These are phyloP conservation scores for Drosophila mimetica DNA, from an alignment of 2,888 invertebrate species.

Conservation along the genomic window DNA sequence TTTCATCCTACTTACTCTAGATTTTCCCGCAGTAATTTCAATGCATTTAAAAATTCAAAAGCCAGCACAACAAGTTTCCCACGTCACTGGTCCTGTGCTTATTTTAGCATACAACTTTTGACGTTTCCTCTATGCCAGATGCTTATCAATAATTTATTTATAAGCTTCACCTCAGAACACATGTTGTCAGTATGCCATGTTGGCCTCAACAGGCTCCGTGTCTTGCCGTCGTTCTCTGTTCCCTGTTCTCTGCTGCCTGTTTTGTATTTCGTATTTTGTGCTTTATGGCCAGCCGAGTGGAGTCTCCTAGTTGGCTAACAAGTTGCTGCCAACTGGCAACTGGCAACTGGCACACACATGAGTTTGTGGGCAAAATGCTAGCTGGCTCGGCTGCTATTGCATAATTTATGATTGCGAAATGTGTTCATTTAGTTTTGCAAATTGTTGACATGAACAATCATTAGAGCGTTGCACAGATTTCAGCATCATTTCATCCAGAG, in stretches of 20 bases:
- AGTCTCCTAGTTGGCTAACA: conserved; percentile 73
- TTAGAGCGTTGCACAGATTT: conserved; percentile 71
- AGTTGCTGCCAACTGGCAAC: conserved; percentile 55
- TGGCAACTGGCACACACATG: conserved; percentile 35
- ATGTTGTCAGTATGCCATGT: conserved; percentile 72
- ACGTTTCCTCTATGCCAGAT: conserved; percentile 71
- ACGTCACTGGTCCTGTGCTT: conserved; percentile 49
- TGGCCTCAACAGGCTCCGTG: conserved; percentile 33
- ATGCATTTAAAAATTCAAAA: conserved; percentile 65
- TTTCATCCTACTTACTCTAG: conserved; percentile 28
- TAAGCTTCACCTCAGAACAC: conserved; percentile 78
- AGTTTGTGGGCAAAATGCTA: conserved; percentile 30
- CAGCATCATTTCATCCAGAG: conserved; percentile 61
- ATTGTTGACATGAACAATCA: conserved; percentile 80
- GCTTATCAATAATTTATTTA: conserved; percentile 81
- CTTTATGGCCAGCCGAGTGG: conserved; percentile 39
- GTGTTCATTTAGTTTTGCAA: conserved; percentile 80
- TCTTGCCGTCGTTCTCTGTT: conserved; percentile 20
- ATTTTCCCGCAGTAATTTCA: conserved; percentile 47
- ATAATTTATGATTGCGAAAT: conserved; percentile 77
- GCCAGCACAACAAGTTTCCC: conserved; percentile 37
- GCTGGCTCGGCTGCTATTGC: conserved; percentile 48
- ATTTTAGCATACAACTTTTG: conserved; percentile 75
- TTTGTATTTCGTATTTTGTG: conserved; percentile 37
- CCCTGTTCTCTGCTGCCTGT: conserved; percentile 18